Evolutionary conservation across 1,140 invertebrate genomes (phyloP), one percentile per base, ranked within the genome.

Genomic region (Pseudomyrmex pallidus): DNA sequence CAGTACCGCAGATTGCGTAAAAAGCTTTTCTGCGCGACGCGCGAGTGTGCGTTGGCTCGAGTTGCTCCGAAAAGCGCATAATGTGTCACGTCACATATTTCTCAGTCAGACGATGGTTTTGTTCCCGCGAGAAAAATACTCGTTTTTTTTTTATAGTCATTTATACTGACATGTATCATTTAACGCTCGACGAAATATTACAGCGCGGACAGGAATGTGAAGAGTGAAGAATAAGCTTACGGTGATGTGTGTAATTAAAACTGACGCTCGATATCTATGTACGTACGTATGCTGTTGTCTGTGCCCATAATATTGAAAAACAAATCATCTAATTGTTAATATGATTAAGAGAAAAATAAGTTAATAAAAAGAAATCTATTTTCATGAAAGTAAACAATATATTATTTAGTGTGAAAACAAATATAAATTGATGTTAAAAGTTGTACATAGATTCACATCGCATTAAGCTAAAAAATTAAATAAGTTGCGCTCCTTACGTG

Each of bases 81-180:
- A 90, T 88, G 87, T 91, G 89, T 91, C 84, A 87, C 74, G 72
- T 76, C 85, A 85, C 86, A 89, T 91, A 91, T 92, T 91, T 90
- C 22, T 22, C 85, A 90, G 85, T 80, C 87, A 17, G 83, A 86
- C 87, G 90, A 85, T 90, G 90, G 87, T 90, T 91, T 89, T 86
- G 86, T 87, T 87, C 84, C 10, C 78, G n/a, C 63, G 48, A 35
- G 85, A 8, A 20, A 15, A 13, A 70, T 70, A 20, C 76, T 70
- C 56, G 66, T 80, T 80, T 70, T 35, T 80, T 80, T 70, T 35
- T 80, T 70, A 80, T 80, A 59, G 59, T 80, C 54, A 72, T 80
- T 72, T 72, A 50, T 20, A 80, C 63, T 61, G 54, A 80, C 17
- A 35, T 22, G 20, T 70, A 57, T 68, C 20, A 78, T 52, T 20